Evolutionary conservation across 2,113 vertebrate species (phyloP), one percentile per base, ranked within the genome.

Genomic region (Alligator sinensis): DNA sequence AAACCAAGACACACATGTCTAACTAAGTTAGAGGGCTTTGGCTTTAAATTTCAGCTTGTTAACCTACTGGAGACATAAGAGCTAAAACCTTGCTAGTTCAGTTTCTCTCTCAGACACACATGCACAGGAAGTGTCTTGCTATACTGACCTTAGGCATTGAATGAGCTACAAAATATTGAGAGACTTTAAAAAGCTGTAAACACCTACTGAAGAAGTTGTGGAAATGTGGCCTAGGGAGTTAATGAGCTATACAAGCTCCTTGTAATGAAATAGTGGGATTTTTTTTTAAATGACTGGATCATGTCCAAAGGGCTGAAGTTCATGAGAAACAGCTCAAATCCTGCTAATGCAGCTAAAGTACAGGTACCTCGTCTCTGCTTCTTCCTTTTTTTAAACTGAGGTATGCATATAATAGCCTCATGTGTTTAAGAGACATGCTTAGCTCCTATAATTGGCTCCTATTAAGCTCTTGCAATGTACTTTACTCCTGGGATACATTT

Each of bases 301-400:
- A 15, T 30, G 64, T 80, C 91, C 7, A 4, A 19, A 28, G 80
- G 68, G 2, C 92, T 81, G 58, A 10, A 66, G 81, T 94, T 94
- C 90, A 61, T 16, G 58, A 38, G 75, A 83, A 94, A 90, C 47
- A 58, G 30, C 30, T 93, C 93, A 84, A 89, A 84, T 82, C 81
- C 86, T 1, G 0, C 58, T 86, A 82, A 86, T 60, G 9, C 18
- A n/a, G 28, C 63, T 30, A 27, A 81, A 70, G 86, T 74, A 85
- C 68, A 47, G 0, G 5, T 6, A 7, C 24, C 59, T 54, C 2
- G 21, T 72, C 78, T 77, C 60, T 77, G 27, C 24, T 84, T 81
- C 58, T n/a, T 91, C 54, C 70, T 74, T 38, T 47, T 3, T 92
- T 85, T 87, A 68, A 61, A 72, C 90, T 70, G 38, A 86, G 25